phyloP scores from a whole-genome alignment of 2,797 vertebrate genomes.

The Pseudotriccus pelzelni region DNA sequence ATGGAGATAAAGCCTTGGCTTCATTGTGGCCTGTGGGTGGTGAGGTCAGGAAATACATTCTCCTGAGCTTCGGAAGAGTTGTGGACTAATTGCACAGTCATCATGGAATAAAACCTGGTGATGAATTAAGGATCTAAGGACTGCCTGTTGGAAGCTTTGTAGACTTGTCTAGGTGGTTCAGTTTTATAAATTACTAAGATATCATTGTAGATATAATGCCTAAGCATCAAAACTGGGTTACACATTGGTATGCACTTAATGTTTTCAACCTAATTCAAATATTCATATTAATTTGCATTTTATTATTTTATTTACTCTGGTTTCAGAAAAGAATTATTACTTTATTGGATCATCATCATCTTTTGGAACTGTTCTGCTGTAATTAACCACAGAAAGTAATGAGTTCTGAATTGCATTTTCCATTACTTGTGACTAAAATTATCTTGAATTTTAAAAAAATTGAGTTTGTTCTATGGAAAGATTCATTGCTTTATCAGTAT shows the following conservation, averaged over 20 bases:
- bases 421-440: conserved; percentile 72
- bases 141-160: not conserved
- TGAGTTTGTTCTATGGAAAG: conserved; percentile 57
- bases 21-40: not conserved
- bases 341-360: conserved; percentile 61
- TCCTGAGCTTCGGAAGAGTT: not conserved
- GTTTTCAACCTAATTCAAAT: not conserved
- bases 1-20: not conserved
- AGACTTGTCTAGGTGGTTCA: not conserved
- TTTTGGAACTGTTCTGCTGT: conserved; percentile 65
- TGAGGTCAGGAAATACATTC: not conserved
- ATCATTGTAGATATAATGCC: not conserved
- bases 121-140: not conserved
- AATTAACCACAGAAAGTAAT: conserved; percentile 75
- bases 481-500: conserved; percentile 62
- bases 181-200: not conserved
- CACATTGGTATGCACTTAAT: not conserved
- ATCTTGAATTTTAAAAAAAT: conserved; percentile 52
- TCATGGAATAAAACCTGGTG: not conserved
- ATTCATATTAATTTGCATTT: conserved; percentile 7
- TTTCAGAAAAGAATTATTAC: conserved; percentile 59
- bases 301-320: conserved; percentile 54
- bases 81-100: not conserved
- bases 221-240: not conserved
- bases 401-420: conserved; percentile 72